A percentile compares a stretch with the other conserved stretches of the same genome.
Evolutionary conservation across 2,797 vertebrate genomes (phyloP).

Genomic region (Platyrinchus mystaceus): DNA sequence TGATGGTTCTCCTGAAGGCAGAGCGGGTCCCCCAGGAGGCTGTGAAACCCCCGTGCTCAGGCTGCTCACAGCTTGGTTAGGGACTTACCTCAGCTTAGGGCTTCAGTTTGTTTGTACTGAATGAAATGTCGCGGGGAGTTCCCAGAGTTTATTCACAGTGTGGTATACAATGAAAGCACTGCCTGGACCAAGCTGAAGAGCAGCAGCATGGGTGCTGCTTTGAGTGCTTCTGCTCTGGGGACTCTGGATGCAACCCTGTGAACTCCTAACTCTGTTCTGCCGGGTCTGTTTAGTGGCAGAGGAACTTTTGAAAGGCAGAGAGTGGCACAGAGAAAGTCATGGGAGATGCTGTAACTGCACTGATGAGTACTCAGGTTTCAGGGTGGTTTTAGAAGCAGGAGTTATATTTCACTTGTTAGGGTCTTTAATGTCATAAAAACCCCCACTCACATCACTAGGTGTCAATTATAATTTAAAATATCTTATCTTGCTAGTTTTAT

Average conservation of each 20-base stretch:
- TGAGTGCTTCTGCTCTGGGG: neutral
- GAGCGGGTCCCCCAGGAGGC: neutral
- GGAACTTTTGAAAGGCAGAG: neutral
- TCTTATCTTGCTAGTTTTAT: neutral
- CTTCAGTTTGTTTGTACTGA: neutral
- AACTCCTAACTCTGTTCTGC: neutral
- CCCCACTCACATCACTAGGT: neutral
- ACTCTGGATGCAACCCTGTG: neutral
- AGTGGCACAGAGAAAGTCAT: neutral
- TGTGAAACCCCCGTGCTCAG: neutral
- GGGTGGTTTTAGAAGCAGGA: neutral
- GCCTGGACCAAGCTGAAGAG: neutral
- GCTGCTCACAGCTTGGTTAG: neutral
- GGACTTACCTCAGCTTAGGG: fast-evolving
- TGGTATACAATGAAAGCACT: neutral
- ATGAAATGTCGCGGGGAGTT: neutral
- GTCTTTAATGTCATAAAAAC: neutral
- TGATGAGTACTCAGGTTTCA: neutral
- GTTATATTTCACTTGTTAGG: neutral
- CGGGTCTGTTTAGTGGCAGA: neutral
- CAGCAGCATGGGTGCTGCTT: neutral
- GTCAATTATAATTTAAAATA: neutral
- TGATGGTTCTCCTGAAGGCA: neutral
- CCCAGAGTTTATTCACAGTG: neutral
- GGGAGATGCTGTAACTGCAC: neutral